These are phyloP conservation scores for Tetrax tetrax DNA, from an alignment of 2,113 vertebrate species.

Conservation along the genomic window DNA sequence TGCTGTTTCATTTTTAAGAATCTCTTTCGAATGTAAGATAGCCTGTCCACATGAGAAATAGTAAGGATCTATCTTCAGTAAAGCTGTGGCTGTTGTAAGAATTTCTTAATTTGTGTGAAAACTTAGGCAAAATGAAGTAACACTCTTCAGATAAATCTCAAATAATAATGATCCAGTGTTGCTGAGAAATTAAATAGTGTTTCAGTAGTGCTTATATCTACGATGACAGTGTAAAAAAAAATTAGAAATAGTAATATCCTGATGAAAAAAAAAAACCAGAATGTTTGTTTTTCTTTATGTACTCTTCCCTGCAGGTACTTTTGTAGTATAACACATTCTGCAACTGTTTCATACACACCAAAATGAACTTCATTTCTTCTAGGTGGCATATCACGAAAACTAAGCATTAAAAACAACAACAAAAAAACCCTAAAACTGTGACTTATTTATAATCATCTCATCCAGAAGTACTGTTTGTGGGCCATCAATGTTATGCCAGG, in stretches of 20 bases:
- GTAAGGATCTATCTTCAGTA: not conserved
- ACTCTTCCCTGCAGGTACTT: not conserved
- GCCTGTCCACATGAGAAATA: not conserved
- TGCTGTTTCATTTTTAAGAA: not conserved
- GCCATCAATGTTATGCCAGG: conserved; percentile 34
- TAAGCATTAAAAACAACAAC: not conserved
- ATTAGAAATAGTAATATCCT: not conserved
- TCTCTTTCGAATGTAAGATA: not conserved
- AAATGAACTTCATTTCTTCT: not conserved
- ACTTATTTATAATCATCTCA: conserved; percentile 42
- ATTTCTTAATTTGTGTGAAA: not conserved
- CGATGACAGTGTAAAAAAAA: not conserved
- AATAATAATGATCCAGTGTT: not conserved
- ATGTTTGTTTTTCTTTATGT: not conserved
- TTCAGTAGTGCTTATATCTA: not conserved
- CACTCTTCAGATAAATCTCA: not conserved
- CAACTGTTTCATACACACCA: not conserved
- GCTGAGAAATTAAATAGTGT: not conserved
- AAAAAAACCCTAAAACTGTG: not conserved
- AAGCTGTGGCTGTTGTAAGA: not conserved
- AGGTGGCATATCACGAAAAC: not conserved
- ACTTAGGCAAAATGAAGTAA: not conserved
- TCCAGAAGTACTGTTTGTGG: not conserved
- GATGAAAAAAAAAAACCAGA: not conserved
- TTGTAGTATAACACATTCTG: not conserved